Base-by-base conservation (phyloP, 2,113 vertebrate genomes). In the Poicephalus meyeri region DNA sequence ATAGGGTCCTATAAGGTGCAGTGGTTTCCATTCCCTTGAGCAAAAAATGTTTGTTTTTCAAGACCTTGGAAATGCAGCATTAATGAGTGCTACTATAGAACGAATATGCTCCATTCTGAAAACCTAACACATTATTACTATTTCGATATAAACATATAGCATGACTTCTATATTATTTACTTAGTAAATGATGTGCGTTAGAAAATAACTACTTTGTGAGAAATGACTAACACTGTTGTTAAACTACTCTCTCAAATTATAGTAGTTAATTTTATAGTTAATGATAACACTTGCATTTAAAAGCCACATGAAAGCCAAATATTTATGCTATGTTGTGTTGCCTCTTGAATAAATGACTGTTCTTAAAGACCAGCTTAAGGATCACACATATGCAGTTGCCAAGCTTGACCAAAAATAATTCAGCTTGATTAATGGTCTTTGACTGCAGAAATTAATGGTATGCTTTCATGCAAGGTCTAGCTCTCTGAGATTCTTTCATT, bases 341-440 rank as follows among this genome's bases (percentile, higher is more conserved):
- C 73, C 55, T 84, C n/a, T 95, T 70, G 52, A 93, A 65, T 80
- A 95, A 96, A 71, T 13, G 2, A 47, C 37, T 53, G 9, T 86
- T 95, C 63, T 80, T 91, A 88, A 94, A 80, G 58, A 41, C 35
- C 70, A 94, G 21, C 11, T 82, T 95, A 56, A 92, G 70, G 80
- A 95, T 94, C 94, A 91, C 5, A 82, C 11, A 16, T 46, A 76
- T 23, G 35, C 56, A 68, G 86, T 88, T 2, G 39, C 25, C 20
- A 93, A 31, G 11, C 16, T 90, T 95, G 88, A 70, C 79, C 56
- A 83, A 46, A 89, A 97, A 85, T 74, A 94, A 91, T 73, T 76
- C 60, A 84, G 16, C 61, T 80, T 95, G 79, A 96, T 95, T 92
- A 96, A 96, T 91, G 20, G n/a, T 80, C 31, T 93, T 61, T 39